phyloP scores from a whole-genome alignment of 2,113 vertebrate species.

The Todiramphus chloris region DNA sequence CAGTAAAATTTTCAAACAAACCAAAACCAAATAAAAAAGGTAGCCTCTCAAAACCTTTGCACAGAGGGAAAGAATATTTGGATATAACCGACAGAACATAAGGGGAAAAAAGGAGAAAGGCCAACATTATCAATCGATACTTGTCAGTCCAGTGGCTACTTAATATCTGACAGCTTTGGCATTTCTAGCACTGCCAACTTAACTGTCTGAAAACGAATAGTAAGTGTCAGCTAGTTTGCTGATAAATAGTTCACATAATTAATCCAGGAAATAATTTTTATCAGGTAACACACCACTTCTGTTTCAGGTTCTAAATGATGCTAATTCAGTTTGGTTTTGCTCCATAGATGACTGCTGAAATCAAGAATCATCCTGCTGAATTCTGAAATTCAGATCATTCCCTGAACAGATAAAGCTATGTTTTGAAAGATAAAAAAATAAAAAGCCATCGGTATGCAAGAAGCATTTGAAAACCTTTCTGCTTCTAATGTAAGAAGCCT shows the following conservation, averaged over 20 bases:
- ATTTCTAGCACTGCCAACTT: neutral
- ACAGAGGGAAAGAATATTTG: neutral
- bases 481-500: neutral
- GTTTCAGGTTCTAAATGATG: neutral
- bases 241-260: neutral
- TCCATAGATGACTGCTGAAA: neutral
- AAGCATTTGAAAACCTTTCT: neutral
- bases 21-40: neutral
- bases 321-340: neutral
- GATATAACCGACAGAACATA: neutral
- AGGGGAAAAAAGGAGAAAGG: neutral
- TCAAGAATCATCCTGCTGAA: neutral
- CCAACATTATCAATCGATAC: neutral
- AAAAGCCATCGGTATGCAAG: neutral
- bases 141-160: neutral
- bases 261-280: neutral
- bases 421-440: neutral
- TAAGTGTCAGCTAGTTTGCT: slow-evolving; percentile 3
- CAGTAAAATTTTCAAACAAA: neutral
- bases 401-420: neutral
- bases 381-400: neutral
- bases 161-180: neutral
- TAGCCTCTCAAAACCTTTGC: neutral
- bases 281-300: neutral
- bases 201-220: neutral